Conservation (phyloP, 2,888 invertebrate genomes). For the Cosmia trapezina region DNA sequence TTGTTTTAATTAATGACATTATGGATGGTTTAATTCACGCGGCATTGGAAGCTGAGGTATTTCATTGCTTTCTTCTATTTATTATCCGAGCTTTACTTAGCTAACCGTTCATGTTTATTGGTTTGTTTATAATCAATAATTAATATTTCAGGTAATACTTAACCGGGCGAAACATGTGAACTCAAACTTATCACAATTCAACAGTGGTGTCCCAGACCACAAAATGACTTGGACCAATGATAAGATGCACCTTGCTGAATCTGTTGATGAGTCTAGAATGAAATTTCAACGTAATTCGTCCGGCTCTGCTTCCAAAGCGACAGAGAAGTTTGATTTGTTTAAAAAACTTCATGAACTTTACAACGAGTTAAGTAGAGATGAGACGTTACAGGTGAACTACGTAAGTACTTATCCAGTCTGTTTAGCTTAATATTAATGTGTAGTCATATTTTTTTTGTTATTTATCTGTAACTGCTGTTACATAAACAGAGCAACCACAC, state of each 20-base stretch:
- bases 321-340: slow-evolving; percentile 88
- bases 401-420: slow-evolving; percentile 76
- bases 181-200: slow-evolving; percentile 85
- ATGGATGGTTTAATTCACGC: slow-evolving; percentile 91
- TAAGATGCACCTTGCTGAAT: slow-evolving; percentile 88
- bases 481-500: neutral
- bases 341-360: slow-evolving; percentile 89
- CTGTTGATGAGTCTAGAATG: slow-evolving; percentile 88
- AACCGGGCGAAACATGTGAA: slow-evolving; percentile 89
- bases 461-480: slow-evolving; percentile 9
- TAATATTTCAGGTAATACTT: slow-evolving; percentile 85
- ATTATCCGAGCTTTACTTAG: slow-evolving; percentile 67
- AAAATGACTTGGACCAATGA: slow-evolving; percentile 90
- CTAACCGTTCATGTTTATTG: slow-evolving; percentile 47
- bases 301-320: slow-evolving; percentile 79
- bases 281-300: slow-evolving; percentile 86
- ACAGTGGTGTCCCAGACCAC: slow-evolving; percentile 88
- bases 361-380: slow-evolving; percentile 87
- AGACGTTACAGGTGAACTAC: slow-evolving; percentile 84
- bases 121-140: slow-evolving; percentile 52
- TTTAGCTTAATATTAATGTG: slow-evolving; percentile 11
- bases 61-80: slow-evolving; percentile 79
- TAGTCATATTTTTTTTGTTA: slow-evolving; percentile 10
- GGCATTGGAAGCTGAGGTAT: slow-evolving; percentile 90
- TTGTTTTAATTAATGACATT: slow-evolving; percentile 89